Percentiles rank a stretch among this genome's conserved stretches.
Evolutionary conservation across 1,140 invertebrate species (phyloP).

Genomic region (Meloidogyne hapla): DNA sequence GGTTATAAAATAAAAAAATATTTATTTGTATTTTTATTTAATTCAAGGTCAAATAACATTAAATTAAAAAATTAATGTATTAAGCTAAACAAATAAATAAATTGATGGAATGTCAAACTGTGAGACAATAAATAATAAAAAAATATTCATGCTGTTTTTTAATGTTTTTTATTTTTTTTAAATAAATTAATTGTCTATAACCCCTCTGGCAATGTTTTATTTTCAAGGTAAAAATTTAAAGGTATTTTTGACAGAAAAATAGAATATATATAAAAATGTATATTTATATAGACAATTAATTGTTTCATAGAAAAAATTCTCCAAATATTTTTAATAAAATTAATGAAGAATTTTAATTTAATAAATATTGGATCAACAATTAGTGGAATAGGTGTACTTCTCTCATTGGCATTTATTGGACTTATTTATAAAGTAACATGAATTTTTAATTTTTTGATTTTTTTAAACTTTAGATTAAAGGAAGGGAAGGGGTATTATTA

Average conservation of each 20-base stretch:
- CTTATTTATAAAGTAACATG: neutral
- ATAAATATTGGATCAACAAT: neutral
- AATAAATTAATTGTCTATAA: neutral
- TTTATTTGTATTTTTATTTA: too few species aligned
- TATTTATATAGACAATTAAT: too few species aligned
- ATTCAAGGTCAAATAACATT: too few species aligned
- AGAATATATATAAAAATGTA: neutral
- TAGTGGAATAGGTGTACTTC: neutral
- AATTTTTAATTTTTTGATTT: neutral
- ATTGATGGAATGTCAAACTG: neutral
- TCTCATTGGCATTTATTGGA: neutral
- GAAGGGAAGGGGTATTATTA: too few species aligned
- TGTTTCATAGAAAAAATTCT: too few species aligned
- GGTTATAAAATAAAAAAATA: too few species aligned
- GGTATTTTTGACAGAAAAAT: neutral
- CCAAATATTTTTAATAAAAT: too few species aligned
- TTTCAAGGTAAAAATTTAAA: neutral
- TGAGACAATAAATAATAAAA: neutral
- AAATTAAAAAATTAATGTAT: too few species aligned
- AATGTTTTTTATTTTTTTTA: neutral
- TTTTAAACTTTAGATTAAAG: too few species aligned
- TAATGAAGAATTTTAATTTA: neutral
- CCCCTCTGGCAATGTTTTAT: neutral
- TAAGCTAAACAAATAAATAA: neutral
- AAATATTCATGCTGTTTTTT: neutral